Evolutionary conservation across 2,113 vertebrate genomes (phyloP), one percentile per base, ranked within the genome.

Genomic region (Zosterops borbonicus): DNA sequence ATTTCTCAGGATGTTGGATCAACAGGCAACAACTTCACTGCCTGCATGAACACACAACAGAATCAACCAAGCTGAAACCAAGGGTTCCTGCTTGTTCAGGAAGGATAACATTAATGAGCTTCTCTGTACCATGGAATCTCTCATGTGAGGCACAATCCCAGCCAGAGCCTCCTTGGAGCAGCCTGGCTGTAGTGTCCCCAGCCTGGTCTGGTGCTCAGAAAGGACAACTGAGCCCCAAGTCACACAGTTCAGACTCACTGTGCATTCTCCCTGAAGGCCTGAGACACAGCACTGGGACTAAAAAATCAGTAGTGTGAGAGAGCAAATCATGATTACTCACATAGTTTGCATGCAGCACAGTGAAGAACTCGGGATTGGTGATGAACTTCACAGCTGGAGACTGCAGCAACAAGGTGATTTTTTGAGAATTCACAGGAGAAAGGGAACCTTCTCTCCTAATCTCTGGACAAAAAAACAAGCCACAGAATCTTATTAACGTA

Each of bases 281-380:
- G 25, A 5, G 27, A 53, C 0, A 0, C 39, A 58, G 50, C 5
- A 3, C 16, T 39, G 7, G 31, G 39, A 68, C 49, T 74, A 39
- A 67, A 50, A 91, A 83, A 10, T 25, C 47, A 42, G 31, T 7
- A 53, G 23, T 5, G 20, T 1, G 6, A 70, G 33, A 71, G 8
- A 46, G 14, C 4, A 35, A 87, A 62, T 65, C 6, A 5, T 16
- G n/a, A 53, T 35, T 71, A 98, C 99, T 99, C 93, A 99, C 99
- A 94, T 99, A 99, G 97, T 99, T 99, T 92, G 98, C 98, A 58
- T 99, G 99, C 83, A 99, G 97, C 90, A 99, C 97, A 21, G 99
- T 99, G 98, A 99, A 99, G 97, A 99, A 99, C 73, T 99, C 99
- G 0, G 99, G 99, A 92, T 99, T 99, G 86, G 99, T 99, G 97